Conservation (phyloP, 2,888 invertebrate species). For the Flexamia atlantica region DNA sequence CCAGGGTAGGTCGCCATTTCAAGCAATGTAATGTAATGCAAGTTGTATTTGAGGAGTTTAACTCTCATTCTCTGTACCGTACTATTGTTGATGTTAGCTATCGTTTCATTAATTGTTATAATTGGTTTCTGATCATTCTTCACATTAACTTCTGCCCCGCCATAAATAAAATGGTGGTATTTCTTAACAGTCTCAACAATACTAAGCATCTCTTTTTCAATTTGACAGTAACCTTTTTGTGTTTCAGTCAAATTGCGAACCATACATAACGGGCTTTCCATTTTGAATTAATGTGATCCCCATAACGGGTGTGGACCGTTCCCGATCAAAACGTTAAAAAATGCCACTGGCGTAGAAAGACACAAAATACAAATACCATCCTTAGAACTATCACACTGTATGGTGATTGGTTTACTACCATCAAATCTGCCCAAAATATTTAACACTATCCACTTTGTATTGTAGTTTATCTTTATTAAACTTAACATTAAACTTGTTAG, state of each 20-base stretch:
- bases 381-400: constrained; percentile 54
- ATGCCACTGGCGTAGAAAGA: no score
- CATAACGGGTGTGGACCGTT: no score
- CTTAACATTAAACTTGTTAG: constrained; percentile 63
- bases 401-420: constrained; percentile 20
- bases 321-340: no score
- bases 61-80: no score
- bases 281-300: constrained; percentile 55
- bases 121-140: no score
- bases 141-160: background rate
- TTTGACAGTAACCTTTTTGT: constrained; percentile 50
- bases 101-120: no score
- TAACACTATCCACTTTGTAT: constrained; percentile 34
- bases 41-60: no score
- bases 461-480: constrained; percentile 63
- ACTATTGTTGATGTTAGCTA: no score
- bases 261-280: constrained; percentile 52
- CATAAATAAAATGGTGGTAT: constrained; percentile 61
- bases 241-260: constrained; percentile 58
- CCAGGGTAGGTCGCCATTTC: no score
- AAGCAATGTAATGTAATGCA: no score
- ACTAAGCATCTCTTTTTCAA: constrained; percentile 57
- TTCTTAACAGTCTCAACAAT: constrained; percentile 50
- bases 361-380: no score
- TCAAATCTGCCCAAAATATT: constrained; percentile 62